These are phyloP conservation scores for Macrosiphum euphorbiae DNA, from an alignment of 2,888 invertebrate species.

Conservation along the genomic window DNA sequence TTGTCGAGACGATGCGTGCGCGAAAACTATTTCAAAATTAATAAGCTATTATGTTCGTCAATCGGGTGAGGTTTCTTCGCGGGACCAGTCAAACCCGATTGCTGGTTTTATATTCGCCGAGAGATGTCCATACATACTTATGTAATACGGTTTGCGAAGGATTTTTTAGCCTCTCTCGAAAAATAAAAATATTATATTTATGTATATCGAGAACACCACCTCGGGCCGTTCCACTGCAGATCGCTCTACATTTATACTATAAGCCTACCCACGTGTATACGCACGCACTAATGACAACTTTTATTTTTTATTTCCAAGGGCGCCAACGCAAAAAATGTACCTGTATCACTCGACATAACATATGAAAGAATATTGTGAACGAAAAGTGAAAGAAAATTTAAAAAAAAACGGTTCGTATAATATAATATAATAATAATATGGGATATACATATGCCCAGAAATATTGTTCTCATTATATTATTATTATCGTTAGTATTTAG, in stretches of 20 bases:
- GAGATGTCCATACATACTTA: constrained; percentile 1
- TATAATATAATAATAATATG: constrained; percentile 3
- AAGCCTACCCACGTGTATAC: constrained; percentile 57
- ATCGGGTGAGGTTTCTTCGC: constrained; percentile 12
- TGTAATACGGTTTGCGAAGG: constrained; percentile 45
- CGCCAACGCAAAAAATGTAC: constrained; percentile 61
- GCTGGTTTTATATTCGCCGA: constrained; percentile 25
- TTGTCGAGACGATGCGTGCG: not conserved
- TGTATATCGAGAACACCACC: constrained; percentile 56
- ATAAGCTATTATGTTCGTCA: not conserved
- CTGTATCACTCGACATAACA: constrained; percentile 43
- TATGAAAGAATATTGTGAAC: constrained; percentile 43
- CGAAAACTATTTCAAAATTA: constrained; percentile 3
- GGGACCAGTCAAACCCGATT: constrained; percentile 54
- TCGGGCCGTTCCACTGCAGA: constrained; percentile 44
- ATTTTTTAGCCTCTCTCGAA: constrained; percentile 49
- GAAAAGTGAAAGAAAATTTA: constrained; percentile 60
- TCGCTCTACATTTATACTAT: constrained; percentile 55
- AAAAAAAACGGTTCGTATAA: constrained; percentile 27
- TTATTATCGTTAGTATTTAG: not conserved
- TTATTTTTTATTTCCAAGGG: constrained; percentile 59
- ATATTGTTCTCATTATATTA: constrained; percentile 10
- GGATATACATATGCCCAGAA: not conserved
- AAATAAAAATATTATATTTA: constrained; percentile 10
- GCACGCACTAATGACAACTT: constrained; percentile 57